Evolutionary conservation across 92 coral and sea anemone species (phyloP).

Genomic region (Pocillopora grandis): DNA sequence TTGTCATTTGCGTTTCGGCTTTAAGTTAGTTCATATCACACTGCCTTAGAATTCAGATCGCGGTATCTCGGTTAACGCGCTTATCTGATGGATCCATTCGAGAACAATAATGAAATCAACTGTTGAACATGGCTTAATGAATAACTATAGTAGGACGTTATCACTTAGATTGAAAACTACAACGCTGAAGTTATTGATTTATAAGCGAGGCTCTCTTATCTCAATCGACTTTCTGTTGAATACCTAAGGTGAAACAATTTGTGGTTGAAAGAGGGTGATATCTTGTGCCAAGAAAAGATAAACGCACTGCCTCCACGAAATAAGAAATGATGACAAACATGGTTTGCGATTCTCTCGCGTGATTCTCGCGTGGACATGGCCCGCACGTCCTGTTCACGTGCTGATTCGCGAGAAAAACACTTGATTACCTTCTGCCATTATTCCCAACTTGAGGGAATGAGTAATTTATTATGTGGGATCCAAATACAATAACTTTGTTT

Average conservation of each 20-base stretch:
- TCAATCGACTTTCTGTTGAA: background rate
- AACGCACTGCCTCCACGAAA: background rate
- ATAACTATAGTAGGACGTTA: background rate
- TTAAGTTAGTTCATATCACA: background rate
- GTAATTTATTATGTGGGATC: conserved; percentile 33
- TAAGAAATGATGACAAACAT: no score
- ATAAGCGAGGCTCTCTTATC: background rate
- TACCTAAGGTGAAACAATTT: background rate
- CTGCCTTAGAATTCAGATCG: background rate
- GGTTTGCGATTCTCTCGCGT: background rate
- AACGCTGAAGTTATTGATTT: background rate
- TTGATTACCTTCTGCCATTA: conserved; percentile 18
- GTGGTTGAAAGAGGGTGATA: conserved; percentile 16
- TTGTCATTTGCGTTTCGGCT: background rate
- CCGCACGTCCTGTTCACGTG: no score
- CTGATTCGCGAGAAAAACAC: background rate
- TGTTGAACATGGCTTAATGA: background rate
- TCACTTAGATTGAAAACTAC: background rate
- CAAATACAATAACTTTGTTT: conserved; percentile 36
- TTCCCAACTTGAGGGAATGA: conserved; percentile 27
- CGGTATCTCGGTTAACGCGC: background rate
- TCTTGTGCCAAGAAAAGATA: conserved; percentile 18
- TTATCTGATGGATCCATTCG: background rate
- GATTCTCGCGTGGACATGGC: conserved; percentile 7
- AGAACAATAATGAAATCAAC: background rate